phyloP scores from a whole-genome alignment of 2,113 vertebrate species.

The Benitochromis conjunctus region DNA sequence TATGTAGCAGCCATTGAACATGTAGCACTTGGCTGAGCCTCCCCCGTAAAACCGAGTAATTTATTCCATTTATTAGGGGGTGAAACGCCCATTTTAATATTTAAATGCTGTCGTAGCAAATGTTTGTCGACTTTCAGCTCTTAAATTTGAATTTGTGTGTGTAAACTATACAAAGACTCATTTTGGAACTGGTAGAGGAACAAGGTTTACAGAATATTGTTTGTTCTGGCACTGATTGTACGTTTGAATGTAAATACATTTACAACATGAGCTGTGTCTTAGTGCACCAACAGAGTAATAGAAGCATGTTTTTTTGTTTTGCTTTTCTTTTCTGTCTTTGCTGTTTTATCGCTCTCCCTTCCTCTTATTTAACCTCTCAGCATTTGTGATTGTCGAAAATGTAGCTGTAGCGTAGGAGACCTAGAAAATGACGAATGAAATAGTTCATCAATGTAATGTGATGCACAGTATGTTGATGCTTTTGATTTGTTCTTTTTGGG shows the following conservation, averaged over 20 bases:
- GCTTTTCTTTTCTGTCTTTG: slow-evolving; percentile 41
- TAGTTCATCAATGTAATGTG: slow-evolving; percentile 49
- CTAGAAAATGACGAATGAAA: slow-evolving; percentile 52
- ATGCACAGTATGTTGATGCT: slow-evolving; percentile 50
- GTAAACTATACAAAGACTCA: neutral
- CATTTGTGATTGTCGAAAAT: slow-evolving; percentile 51
- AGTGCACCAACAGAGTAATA: slow-evolving; percentile 54
- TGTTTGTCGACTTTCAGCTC: slow-evolving; percentile 20
- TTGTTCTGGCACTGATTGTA: slow-evolving; percentile 67
- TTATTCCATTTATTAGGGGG: neutral
- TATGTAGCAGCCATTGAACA: slow-evolving; percentile 62
- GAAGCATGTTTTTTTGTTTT: slow-evolving; percentile 61
- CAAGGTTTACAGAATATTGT: slow-evolving; percentile 20
- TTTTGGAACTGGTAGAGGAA: slow-evolving; percentile 25
- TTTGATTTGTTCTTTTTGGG: slow-evolving; percentile 65
- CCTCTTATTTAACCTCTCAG: slow-evolving; percentile 51
- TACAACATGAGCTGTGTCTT: slow-evolving; percentile 70
- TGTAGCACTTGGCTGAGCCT: slow-evolving; percentile 52
- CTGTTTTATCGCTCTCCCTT: slow-evolving; percentile 43
- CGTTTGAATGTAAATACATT: slow-evolving; percentile 71
- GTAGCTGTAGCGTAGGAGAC: slow-evolving; percentile 57
- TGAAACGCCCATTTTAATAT: slow-evolving; percentile 9
- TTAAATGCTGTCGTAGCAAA: slow-evolving; percentile 31
- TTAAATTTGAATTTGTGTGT: slow-evolving; percentile 9
- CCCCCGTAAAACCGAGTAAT: slow-evolving; percentile 20